Percentiles rank a stretch among this genome's conserved stretches.
Conservation (phyloP, 2,797 vertebrate species). For the Tympanoctomys barrerae region DNA sequence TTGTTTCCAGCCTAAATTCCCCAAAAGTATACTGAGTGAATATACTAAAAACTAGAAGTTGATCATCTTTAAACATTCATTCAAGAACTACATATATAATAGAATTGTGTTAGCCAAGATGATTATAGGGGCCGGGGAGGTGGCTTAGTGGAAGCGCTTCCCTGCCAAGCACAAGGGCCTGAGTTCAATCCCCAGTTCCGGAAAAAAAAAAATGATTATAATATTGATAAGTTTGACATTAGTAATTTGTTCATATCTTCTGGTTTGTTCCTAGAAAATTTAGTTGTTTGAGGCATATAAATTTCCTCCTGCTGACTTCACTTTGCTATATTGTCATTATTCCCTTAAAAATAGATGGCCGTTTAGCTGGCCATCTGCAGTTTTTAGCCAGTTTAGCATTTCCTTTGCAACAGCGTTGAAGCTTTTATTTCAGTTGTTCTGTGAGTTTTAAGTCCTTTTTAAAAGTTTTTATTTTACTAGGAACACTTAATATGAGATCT, state of each 20-base stretch:
- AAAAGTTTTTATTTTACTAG: not conserved
- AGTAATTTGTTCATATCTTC: constrained; percentile 19
- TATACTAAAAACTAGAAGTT: not conserved
- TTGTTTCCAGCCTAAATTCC: constrained; percentile 4
- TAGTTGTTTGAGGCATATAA: not conserved
- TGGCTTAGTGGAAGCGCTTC: too few relatives aligned
- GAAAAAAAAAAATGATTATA: not conserved
- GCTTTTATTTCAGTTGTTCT: not conserved
- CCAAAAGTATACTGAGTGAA: not conserved
- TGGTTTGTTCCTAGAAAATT: constrained; percentile 28
- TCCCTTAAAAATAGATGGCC: not conserved
- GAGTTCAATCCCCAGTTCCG: too few relatives aligned
- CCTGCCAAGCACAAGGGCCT: too few relatives aligned
- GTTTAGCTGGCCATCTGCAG: not conserved
- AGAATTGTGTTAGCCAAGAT: not conserved
- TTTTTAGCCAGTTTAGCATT: not conserved
- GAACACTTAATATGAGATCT: not conserved
- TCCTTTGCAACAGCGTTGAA: not conserved
- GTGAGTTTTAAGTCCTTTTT: not conserved
- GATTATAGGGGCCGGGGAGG: not conserved
- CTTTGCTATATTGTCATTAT: not conserved
- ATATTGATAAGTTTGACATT: constrained; percentile 13
- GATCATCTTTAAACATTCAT: not conserved
- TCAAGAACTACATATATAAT: not conserved
- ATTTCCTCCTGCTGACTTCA: not conserved